Base-by-base conservation (phyloP, 2,797 vertebrate species). In the Periparus ater region DNA sequence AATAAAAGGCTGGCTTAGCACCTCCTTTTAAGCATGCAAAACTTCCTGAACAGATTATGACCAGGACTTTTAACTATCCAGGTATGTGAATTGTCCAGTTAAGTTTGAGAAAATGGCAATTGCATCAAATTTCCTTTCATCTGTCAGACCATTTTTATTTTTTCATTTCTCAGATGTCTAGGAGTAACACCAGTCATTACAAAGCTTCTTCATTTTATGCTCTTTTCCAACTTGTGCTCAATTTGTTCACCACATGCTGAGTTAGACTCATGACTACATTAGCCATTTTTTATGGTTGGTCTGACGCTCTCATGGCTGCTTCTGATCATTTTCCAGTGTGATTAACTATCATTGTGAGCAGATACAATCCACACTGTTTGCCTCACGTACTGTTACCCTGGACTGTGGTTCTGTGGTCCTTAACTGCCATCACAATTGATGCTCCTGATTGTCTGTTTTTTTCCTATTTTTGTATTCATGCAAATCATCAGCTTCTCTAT, bases 201-300 rank as follows among this genome's bases (percentile, higher is more conserved):
- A 73, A 72, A 89, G 18, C 14, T 73, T 75, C 71, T 75, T 70
- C 18, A 76, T 84, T 68, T 72, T 87, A 81, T 40, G 7, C 30
- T 81, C 34, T 78, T 89, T 75, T 74, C 54, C 51, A 76, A 32
- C 50, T 93, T 82, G 25, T 36, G 51, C 60, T 76, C 71, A 87
- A 34, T 89, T 96, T 92, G 57, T 68, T 86, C 74, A 62, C 45
- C 47, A 76, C 66, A 57, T 79, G 55, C 45, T 82, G 87, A 86
- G n/a, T 57, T 79, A 79, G 66, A 58, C 30, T 87, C 34, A 50
- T 47, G 44, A 55, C 20, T 79, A 5, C 32, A 32, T 79, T 92
- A 87, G 23, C 5, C 11, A 13, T 74, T 65, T 57, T 53, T 71
- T 3, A 62, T 67, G 10, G 6, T 51, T 73, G 73, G 29, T 60